Evolutionary conservation across 2,113 vertebrate species (phyloP), one percentile per base, ranked within the genome.

Genomic region (Caranx ignobilis): DNA sequence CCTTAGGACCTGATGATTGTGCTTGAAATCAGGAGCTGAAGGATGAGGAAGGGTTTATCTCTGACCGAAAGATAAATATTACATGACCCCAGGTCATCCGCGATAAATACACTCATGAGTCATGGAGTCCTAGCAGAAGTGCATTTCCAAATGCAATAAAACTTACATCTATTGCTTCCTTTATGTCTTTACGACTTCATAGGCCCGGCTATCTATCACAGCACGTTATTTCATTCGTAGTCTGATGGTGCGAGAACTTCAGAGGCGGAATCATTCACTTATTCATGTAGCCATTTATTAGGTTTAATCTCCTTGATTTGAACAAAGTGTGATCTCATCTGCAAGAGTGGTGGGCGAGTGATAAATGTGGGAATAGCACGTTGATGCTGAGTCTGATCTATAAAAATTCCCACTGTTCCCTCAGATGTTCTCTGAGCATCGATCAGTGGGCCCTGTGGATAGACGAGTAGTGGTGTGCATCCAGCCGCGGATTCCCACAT

Each of bases 81-180:
- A 55, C 67, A 80, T 71, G 54, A 87, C 31, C 71, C 7, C 12
- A 66, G 82, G 84, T 83, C 83, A 74, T 63, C 43, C 64, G 83
- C 56, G 64, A 75, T 31, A 85, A 56, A 80, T 62, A 55, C 37
- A 59, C 62, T n/a, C 10, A 52, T 76, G 77, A 83, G 72, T 82
- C 81, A 62, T 19, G 21, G 56, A 55, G 61, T 73, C 21, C 32
- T 56, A 82, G 70, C 63, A 55, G 56, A 79, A 75, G 32, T 74
- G 10, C 74, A 69, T 89, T 85, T 79, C 71, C 59, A 83, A 85
- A 89, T 75, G 78, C 7, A 43, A 84, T 77, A 83, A 80, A 91
- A 87, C 74, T 88, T 55, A 65, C 66, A 89, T 61, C 39, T 59
- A 77, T 68, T 59, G 72, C 67, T 71, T 82, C 57, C 81, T 88